Evolutionary conservation across 2,113 vertebrate genomes (phyloP).

Genomic region (Rhodinocichla rosea): DNA sequence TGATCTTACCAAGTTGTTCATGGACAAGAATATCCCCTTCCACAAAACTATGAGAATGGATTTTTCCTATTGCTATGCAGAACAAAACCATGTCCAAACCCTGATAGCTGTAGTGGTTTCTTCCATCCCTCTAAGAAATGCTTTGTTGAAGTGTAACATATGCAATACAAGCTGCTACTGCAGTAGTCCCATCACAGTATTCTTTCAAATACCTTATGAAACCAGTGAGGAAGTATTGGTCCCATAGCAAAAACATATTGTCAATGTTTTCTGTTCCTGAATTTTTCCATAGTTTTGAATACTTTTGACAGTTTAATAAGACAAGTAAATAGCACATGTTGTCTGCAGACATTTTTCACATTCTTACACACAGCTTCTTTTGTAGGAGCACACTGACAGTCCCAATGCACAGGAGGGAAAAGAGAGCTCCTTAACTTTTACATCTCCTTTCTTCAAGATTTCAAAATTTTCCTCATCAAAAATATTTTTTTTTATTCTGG

Average conservation of each 20-base stretch:
- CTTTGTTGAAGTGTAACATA: not conserved
- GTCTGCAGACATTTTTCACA: not conserved
- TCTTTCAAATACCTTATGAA: not conserved
- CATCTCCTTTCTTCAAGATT: not conserved
- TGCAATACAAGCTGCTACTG: not conserved
- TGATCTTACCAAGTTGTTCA: not conserved
- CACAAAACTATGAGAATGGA: fast-evolving
- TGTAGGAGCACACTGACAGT: fast-evolving
- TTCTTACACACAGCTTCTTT: not conserved
- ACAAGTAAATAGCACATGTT: not conserved
- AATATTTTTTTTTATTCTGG: not conserved
- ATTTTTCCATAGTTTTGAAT: not conserved
- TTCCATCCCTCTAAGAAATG: not conserved
- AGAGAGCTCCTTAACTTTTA: not conserved
- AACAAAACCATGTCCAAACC: not conserved
- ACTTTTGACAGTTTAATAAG: not conserved
- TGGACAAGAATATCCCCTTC: not conserved
- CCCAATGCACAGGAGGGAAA: not conserved
- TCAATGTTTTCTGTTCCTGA: not conserved
- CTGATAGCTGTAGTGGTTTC: not conserved
- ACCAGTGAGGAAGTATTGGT: not conserved
- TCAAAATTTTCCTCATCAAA: not conserved
- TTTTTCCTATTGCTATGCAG: not conserved
- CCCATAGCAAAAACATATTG: not conserved
- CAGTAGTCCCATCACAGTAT: fast-evolving